Conservation (phyloP, 1,140 invertebrate genomes). For the Trichonephila inaurata region DNA sequence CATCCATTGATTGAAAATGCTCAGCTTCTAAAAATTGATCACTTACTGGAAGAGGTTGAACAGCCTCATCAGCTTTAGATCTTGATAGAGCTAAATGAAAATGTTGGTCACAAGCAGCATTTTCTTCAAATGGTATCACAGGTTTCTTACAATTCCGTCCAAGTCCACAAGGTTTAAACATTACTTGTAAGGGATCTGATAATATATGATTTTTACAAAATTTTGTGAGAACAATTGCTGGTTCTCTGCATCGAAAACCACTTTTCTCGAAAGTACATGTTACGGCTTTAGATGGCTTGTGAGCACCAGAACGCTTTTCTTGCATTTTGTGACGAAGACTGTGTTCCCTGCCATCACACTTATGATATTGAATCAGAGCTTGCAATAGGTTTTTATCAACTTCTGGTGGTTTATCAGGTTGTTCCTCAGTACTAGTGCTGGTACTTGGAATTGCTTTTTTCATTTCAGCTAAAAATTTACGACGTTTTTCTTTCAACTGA, state of each 20-base stretch:
- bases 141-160: slow-evolving; percentile 77
- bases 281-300: neutral
- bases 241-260: slow-evolving; percentile 42
- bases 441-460: neutral
- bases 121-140: slow-evolving; percentile 76
- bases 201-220: slow-evolving; percentile 78
- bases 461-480: slow-evolving; percentile 83
- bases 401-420: neutral
- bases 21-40: slow-evolving; percentile 74
- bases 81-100: slow-evolving; percentile 10
- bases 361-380: slow-evolving; percentile 28
- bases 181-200: slow-evolving; percentile 86
- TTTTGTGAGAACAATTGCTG: slow-evolving; percentile 43
- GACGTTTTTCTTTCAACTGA: slow-evolving; percentile 86
- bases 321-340: neutral
- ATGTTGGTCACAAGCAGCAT: slow-evolving; percentile 77
- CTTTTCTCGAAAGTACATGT: slow-evolving; percentile 77
- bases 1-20: slow-evolving; percentile 78
- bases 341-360: neutral
- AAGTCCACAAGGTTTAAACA: slow-evolving; percentile 86
- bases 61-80: slow-evolving; percentile 23
- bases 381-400: neutral
- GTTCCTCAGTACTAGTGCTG: neutral
- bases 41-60: neutral
- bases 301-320: neutral